Conservation (phyloP, 1,140 invertebrate species). For the Dolichoris vasculosae region DNA sequence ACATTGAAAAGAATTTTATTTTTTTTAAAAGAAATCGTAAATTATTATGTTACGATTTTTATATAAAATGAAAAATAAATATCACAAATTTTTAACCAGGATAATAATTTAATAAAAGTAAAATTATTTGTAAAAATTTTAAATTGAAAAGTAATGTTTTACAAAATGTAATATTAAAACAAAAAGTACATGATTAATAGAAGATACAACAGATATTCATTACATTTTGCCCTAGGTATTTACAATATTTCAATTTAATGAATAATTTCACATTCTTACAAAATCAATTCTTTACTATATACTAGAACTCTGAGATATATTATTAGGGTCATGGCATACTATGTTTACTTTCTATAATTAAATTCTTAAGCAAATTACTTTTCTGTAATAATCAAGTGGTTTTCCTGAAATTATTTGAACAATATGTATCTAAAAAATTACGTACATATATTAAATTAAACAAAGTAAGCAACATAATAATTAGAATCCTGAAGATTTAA, state of each 20-base stretch:
- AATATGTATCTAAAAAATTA: no score
- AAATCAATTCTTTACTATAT: not conserved
- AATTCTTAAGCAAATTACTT: not conserved
- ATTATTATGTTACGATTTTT: no score
- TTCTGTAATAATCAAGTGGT: not conserved
- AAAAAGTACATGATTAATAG: no score
- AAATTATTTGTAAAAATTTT: no score
- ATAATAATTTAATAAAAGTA: no score
- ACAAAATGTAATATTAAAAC: no score
- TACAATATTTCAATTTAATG: not conserved
- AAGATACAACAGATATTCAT: not conserved
- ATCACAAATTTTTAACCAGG: no score
- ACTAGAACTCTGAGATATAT: not conserved
- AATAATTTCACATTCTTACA: not conserved
- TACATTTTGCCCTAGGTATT: not conserved
- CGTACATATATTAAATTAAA: no score
- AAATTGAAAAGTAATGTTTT: no score
- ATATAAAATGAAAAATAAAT: no score
- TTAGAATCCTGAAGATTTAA: not conserved
- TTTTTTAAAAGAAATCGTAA: no score
- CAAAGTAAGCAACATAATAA: not conserved
- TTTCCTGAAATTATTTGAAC: not conserved
- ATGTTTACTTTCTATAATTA: slow-evolving; percentile 40
- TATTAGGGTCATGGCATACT: slow-evolving; percentile 38
- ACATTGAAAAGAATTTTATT: no score